Evolutionary conservation across 2,797 vertebrate genomes (phyloP).

Genomic region (Euthynnus affinis): DNA sequence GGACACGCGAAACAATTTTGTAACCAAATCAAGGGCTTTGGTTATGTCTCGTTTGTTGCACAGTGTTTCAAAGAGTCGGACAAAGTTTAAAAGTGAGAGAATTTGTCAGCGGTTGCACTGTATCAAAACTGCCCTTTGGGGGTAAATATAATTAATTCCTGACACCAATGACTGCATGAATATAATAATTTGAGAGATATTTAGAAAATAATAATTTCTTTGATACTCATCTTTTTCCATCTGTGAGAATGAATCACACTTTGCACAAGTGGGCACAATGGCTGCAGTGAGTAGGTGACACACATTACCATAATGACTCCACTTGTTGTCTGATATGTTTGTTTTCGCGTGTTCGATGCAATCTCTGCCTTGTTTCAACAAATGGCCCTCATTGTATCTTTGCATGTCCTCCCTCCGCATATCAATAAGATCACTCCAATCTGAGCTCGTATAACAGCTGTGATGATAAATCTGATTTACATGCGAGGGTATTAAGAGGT

Average conservation of each 20-base stretch:
- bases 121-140: neutral
- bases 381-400: neutral
- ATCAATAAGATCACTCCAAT: constrained; percentile 6
- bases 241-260: constrained; percentile 37
- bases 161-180: neutral
- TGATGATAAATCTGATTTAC: constrained; percentile 11
- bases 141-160: neutral
- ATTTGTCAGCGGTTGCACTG: neutral
- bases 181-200: constrained; percentile 11
- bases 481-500: neutral
- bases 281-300: constrained; percentile 5
- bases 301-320: constrained; percentile 34
- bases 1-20: constrained; percentile 14
- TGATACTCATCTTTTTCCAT: neutral
- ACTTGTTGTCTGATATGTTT: constrained; percentile 32
- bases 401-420: neutral
- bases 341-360: neutral
- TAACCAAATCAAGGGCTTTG: constrained; percentile 30
- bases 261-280: constrained; percentile 12
- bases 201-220: constrained; percentile 11
- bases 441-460: neutral
- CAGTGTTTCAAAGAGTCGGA: constrained; percentile 7
- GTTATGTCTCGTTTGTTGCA: constrained; percentile 19
- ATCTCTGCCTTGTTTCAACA: constrained; percentile 6
- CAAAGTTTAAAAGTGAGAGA: constrained; percentile 2